Evolutionary conservation across 2,888 invertebrate genomes (phyloP), one percentile per base, ranked within the genome.

Genomic region (Gisinianus flammeolus): DNA sequence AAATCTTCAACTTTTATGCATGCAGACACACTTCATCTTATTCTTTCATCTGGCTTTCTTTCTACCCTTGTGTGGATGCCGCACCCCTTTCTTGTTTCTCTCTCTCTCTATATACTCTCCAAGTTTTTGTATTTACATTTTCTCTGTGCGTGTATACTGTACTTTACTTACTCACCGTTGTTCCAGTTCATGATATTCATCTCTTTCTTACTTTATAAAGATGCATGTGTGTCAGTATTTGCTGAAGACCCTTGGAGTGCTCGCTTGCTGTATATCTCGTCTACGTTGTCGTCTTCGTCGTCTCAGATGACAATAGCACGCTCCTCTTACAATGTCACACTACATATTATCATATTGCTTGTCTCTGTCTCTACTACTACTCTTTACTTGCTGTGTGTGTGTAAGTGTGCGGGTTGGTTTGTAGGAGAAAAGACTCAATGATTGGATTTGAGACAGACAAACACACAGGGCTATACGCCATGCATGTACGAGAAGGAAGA

Each of bases 11-110:
- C 31, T 72, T 58, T 54, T 72, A 71, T 71, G 56, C 31, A 72
- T 72, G 62, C 30, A 33, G 58, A 33, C 67, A 58, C 69, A 78
- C 78, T 78, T 78, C 69, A 74, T 78, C 78, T 74, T 78, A 73
- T 74, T 78, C 78, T 74, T 74, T 78, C 78, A 78, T 73, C 77
- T 77, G 77, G 72, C 56, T 56, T 66, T 77, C 72, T 77, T 69
- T 33, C 30, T 54, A 28, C 35, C 33, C 56, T 68, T 58, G 62
- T 62, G 62, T 62, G 22, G 62, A 62, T 62, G 26, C 62, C 62
- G 62, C 62, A 62, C 62, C 62, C 62, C 56, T 62, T 62, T 62
- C 26, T 16, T 44, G 24, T 62, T 26, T 62, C 26, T 62, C 28
- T n/a, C n/a, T n/a, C 26, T 26, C 28, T 62, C 26, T 10, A 12